These are phyloP conservation scores for Fukomys damarensis DNA, from an alignment of 2,113 vertebrate species.

Conservation along the genomic window DNA sequence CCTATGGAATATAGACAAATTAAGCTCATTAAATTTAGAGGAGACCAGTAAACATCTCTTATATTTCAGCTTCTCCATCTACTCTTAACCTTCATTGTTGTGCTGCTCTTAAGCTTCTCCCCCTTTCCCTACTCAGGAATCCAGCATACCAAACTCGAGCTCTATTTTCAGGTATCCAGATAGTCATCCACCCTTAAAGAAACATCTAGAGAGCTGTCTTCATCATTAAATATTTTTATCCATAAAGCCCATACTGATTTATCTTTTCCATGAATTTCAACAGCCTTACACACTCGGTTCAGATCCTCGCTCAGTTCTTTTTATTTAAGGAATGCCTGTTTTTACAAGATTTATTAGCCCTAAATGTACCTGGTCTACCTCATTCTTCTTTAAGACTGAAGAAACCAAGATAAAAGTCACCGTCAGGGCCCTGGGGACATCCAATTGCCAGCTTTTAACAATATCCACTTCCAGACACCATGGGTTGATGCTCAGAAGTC, in stretches of 20 bases:
- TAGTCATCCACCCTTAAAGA: not conserved
- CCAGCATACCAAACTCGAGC: not conserved
- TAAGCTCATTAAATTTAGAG: conserved; percentile 36
- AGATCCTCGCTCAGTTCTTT: not conserved
- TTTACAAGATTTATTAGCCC: not conserved
- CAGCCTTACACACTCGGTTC: not conserved
- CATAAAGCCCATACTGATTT: not conserved
- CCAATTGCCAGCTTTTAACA: not conserved
- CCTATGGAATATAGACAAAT: not conserved
- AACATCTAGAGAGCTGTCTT: not conserved
- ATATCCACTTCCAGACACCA: not conserved
- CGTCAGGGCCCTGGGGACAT: not conserved
- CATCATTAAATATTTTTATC: not conserved
- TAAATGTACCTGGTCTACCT: not conserved
- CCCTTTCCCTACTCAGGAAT: not conserved
- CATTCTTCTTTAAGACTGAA: not conserved
- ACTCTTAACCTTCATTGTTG: not conserved
- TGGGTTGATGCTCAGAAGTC: not conserved
- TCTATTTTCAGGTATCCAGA: not conserved
- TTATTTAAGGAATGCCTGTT: not conserved
- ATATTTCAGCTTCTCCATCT: not conserved
- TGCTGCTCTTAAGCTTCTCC: not conserved
- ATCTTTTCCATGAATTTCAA: not conserved
- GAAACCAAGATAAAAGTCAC: not conserved
- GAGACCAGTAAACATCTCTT: not conserved